These are phyloP conservation scores for Ondatra zibethicus DNA, from an alignment of 2,113 vertebrate genomes.

Conservation along the genomic window DNA sequence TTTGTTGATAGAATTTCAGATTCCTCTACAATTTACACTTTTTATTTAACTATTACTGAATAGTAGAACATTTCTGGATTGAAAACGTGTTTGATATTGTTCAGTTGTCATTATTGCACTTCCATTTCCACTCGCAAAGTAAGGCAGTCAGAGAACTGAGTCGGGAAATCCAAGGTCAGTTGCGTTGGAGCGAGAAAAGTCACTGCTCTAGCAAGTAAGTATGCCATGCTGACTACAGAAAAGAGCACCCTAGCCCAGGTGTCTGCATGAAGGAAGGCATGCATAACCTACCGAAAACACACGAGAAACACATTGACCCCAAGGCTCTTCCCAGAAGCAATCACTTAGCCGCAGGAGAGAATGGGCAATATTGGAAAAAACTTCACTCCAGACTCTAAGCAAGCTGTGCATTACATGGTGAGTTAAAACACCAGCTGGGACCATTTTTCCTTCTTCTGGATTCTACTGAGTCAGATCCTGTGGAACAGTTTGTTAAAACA, in stretches of 20 bases:
- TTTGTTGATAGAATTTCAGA: conserved; percentile 2
- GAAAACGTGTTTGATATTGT: background rate
- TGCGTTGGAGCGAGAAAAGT: background rate
- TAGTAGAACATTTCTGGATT: background rate
- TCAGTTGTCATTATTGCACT: background rate
- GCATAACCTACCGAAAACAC: background rate
- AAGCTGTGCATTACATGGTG: background rate
- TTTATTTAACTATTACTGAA: background rate
- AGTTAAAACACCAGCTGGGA: background rate
- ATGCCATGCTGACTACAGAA: background rate
- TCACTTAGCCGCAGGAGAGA: background rate
- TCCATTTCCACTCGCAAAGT: background rate
- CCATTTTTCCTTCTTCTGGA: background rate
- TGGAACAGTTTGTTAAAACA: background rate
- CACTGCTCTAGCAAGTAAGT: background rate
- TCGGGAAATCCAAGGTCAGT: background rate
- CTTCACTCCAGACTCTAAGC: background rate
- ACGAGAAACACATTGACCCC: background rate
- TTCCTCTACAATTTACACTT: background rate
- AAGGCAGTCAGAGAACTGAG: background rate
- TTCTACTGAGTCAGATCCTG: background rate
- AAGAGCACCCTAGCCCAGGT: background rate
- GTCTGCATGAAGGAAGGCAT: background rate
- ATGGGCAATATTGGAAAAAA: background rate
- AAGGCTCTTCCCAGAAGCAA: background rate